Percentiles rank a stretch among this genome's conserved stretches.
Conservation (phyloP, 2,888 invertebrate genomes). For the Tetragonisca angustula region DNA sequence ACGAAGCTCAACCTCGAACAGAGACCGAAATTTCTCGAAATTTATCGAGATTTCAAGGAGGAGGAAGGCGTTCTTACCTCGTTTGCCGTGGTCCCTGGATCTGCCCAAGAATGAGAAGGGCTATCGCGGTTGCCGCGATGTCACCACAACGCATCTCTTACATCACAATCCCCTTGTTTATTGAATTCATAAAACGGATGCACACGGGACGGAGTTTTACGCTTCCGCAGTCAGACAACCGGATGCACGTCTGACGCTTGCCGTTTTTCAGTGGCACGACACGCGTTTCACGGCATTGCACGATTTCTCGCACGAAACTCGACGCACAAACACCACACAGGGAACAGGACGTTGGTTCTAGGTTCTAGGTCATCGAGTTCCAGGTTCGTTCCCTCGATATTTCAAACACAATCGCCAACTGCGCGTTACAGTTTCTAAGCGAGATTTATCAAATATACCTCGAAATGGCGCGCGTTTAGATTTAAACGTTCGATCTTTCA, state of each 20-base stretch:
- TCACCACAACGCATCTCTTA: constrained; percentile 84
- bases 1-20: too few relatives aligned
- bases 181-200: constrained; percentile 74
- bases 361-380: not conserved
- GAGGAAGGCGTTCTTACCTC: constrained; percentile 74
- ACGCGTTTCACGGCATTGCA: constrained; percentile 56
- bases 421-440: not conserved
- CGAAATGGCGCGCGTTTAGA: too few relatives aligned
- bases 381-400: not conserved
- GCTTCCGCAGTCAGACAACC: constrained; percentile 58
- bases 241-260: constrained; percentile 54
- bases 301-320: constrained; percentile 37
- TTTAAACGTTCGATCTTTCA: too few relatives aligned
- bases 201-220: constrained; percentile 60
- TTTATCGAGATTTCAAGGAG: not conserved
- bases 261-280: constrained; percentile 48
- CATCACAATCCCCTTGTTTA: constrained; percentile 81
- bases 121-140: constrained; percentile 84
- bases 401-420: not conserved
- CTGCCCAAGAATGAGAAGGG: constrained; percentile 82
- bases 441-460: not conserved
- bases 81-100: constrained; percentile 80
- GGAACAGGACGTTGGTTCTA: too few relatives aligned
- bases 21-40: too few relatives aligned
- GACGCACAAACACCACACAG: not conserved